Percentiles rank a stretch among this genome's conserved stretches.
Evolutionary conservation across 2,888 invertebrate genomes (phyloP).

Genomic region (Molanna angustata): DNA sequence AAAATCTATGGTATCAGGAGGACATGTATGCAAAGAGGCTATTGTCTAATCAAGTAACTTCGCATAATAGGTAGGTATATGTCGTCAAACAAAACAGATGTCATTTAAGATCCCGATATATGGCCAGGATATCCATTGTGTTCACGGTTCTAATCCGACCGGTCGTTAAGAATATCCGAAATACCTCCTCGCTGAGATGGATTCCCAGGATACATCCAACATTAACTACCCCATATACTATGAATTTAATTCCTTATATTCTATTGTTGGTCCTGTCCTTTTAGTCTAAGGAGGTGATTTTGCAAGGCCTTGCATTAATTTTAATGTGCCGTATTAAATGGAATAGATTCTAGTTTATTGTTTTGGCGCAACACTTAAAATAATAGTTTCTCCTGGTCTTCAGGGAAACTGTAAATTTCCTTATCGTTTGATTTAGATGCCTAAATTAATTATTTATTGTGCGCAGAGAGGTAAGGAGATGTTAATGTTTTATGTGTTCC

Average conservation of each 20-base stretch:
- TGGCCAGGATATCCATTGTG: no score
- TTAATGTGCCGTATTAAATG: conserved; percentile 26
- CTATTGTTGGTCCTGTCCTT: conserved; percentile 11
- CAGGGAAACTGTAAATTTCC: conserved; percentile 22
- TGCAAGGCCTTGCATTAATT: conserved; percentile 27
- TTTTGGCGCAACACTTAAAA: conserved; percentile 30
- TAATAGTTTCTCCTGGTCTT: conserved; percentile 19
- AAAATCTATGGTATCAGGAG: no score
- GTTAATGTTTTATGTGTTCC: background rate
- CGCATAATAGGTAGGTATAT: no score
- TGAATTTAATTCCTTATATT: conserved; percentile 15
- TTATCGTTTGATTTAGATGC: conserved; percentile 21
- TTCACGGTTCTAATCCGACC: no score
- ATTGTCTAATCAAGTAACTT: no score
- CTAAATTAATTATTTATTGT: conserved; percentile 18
- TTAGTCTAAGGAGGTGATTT: conserved; percentile 3
- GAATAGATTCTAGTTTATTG: conserved; percentile 29
- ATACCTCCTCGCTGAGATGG: background rate
- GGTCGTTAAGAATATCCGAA: no score
- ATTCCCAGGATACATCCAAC: background rate
- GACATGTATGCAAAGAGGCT: no score
- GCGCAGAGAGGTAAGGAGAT: background rate
- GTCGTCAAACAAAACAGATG: no score
- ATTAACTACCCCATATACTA: conserved; percentile 15
- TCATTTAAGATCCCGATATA: no score